Evolutionary conservation across 2,888 invertebrate genomes (phyloP).

Genomic region (Dione vanillae): DNA sequence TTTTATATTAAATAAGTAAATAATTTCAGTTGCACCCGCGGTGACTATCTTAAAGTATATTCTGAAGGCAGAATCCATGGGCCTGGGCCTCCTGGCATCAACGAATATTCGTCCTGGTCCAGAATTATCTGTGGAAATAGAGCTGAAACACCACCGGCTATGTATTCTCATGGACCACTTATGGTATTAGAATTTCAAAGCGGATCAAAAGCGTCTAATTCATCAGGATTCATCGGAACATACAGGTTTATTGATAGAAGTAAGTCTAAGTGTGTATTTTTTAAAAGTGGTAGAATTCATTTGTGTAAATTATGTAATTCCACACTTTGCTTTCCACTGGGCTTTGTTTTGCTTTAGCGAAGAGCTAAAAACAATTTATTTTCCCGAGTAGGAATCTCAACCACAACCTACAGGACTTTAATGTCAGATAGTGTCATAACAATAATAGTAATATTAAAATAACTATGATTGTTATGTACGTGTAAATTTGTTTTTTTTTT

Average conservation of each 20-base stretch:
- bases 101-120: slow-evolving; percentile 91
- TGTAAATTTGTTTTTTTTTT: too few relatives aligned
- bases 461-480: too few relatives aligned
- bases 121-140: slow-evolving; percentile 88
- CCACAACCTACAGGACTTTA: too few relatives aligned
- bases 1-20: slow-evolving; percentile 40
- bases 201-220: slow-evolving; percentile 76
- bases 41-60: slow-evolving; percentile 91
- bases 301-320: too few relatives aligned
- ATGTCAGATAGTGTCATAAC: too few relatives aligned
- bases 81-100: slow-evolving; percentile 87
- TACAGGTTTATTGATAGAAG: slow-evolving; percentile 91
- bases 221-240: slow-evolving; percentile 89
- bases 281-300: too few relatives aligned
- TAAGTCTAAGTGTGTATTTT: slow-evolving; percentile 72
- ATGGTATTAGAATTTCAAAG: slow-evolving; percentile 90
- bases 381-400: too few relatives aligned
- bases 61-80: slow-evolving; percentile 90
- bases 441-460: too few relatives aligned
- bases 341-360: too few relatives aligned
- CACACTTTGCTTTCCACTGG: too few relatives aligned
- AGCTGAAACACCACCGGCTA: slow-evolving; percentile 87
- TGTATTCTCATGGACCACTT: slow-evolving; percentile 89
- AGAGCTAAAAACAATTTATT: too few relatives aligned
- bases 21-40: slow-evolving; percentile 87